Conservation (phyloP, 53 echinoderm and acorn worm species). For the Antedon mediterranea region DNA sequence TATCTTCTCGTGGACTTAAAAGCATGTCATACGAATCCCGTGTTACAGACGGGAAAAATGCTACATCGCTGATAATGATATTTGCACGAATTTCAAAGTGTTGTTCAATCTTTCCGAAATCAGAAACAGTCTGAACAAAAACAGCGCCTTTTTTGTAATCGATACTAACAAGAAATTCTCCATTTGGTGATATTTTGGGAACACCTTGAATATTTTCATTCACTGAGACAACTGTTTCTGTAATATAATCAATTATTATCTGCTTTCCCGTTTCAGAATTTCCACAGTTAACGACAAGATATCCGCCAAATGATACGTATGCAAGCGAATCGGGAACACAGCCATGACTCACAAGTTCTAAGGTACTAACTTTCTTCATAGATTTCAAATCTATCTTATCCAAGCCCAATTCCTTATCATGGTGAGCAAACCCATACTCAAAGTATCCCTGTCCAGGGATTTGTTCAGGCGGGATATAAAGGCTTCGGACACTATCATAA, state of each 20-base stretch:
- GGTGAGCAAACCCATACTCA: slow-evolving; percentile 66
- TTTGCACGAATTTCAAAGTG: slow-evolving; percentile 95
- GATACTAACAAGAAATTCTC: slow-evolving; percentile 76
- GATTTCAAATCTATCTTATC: slow-evolving; percentile 55
- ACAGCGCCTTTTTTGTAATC: slow-evolving; percentile 65
- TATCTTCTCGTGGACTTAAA: slow-evolving; percentile 70
- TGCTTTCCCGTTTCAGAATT: slow-evolving; percentile 42
- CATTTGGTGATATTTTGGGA: slow-evolving; percentile 74
- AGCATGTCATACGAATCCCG: slow-evolving; percentile 70
- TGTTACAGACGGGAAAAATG: slow-evolving; percentile 74
- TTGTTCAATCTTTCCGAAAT: slow-evolving; percentile 63
- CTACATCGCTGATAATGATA: slow-evolving; percentile 78
- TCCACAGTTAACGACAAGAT: slow-evolving; percentile 72
- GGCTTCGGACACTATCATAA: slow-evolving; percentile 55
- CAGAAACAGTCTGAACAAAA: slow-evolving; percentile 80
- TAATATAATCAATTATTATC: slow-evolving; percentile 76
- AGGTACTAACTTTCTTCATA: slow-evolving; percentile 40
- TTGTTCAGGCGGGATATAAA: slow-evolving; percentile 64
- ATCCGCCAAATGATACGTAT: slow-evolving; percentile 78
- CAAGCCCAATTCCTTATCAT: slow-evolving; percentile 55
- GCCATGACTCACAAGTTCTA: slow-evolving; percentile 62
- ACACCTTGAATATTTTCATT: slow-evolving; percentile 73
- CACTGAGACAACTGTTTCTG: slow-evolving; percentile 55
- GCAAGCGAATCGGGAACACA: slow-evolving; percentile 74
- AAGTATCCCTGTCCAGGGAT: slow-evolving; percentile 54